Evolutionary conservation across 2,113 vertebrate genomes (phyloP), one percentile per base, ranked within the genome.

Genomic region (Patagioenas fasciata): DNA sequence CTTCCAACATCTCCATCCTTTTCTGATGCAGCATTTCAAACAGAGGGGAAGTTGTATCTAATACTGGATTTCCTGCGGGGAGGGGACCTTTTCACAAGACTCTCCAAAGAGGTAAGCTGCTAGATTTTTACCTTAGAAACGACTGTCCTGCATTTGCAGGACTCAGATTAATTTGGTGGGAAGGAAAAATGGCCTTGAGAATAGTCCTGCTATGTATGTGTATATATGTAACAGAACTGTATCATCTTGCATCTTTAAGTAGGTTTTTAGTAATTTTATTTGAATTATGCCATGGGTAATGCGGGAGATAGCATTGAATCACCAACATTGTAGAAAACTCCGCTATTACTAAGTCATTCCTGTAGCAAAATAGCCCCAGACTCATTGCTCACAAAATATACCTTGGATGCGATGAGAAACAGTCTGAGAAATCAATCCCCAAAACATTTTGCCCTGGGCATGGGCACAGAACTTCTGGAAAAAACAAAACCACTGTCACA

Each of bases 51-150:
- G 91, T 98, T 99, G 73, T 99, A 99, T 95, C 98, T 99, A 96
- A 99, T 99, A 94, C 97, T 99, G 83, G 99, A 99, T 98, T 99
- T 99, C 96, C 98, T 99, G 64, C 95, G 99, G 66, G 99, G 99
- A 77, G 99, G 99, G 29, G 99, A 99, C 96, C 99, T 99, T 96
- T 99, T 99, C 97, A 99, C 99, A 82, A 98, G 99, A 81, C 98
- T 99, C 81, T 99, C 99, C 93, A 99, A 99, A 97, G 99, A 99
- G 99, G 99, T 98, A 93, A 96, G 97, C 72, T 29, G 23, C 19
- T 19, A 32, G 36, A 83, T 53, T 60, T 80, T 28, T 69, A 64
- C 23, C 70, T 67, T 14, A 20, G 40, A 90, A 84, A 71, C 91
- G 4, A 42, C n/a, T 87, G 2, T 80, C 40, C 62, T 87, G 47